A percentile compares a stretch with the other conserved stretches of the same genome.
phyloP scores from a whole-genome alignment of 2,113 vertebrate genomes.

The Albula glossodonta region DNA sequence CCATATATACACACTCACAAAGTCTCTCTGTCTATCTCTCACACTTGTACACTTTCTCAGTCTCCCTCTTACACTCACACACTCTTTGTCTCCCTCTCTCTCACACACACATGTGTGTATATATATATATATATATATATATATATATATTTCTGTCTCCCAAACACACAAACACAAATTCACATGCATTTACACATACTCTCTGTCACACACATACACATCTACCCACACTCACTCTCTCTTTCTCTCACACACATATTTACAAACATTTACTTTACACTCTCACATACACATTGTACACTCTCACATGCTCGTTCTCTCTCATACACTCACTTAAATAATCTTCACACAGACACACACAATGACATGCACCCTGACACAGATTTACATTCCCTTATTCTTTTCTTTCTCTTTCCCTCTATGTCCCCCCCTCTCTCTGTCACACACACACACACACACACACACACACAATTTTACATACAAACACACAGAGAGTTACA shows the following conservation, averaged over 20 bases:
- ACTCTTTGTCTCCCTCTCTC: not conserved
- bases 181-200: too few relatives aligned
- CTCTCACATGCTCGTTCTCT: not conserved
- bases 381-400: not conserved
- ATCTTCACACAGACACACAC: slow-evolving; percentile 21
- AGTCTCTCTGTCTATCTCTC: too few relatives aligned
- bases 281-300: too few relatives aligned
- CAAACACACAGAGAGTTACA: not conserved
- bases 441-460: slow-evolving; percentile 3
- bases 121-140: too few relatives aligned
- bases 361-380: not conserved
- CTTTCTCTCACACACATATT: not conserved
- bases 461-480: slow-evolving; percentile 11
- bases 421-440: not conserved
- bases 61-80: not conserved
- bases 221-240: not conserved
- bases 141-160: too few relatives aligned
- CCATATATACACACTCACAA: too few relatives aligned
- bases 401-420: too few relatives aligned
- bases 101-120: not conserved
- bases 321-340: not conserved
- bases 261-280: too few relatives aligned
- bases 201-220: too few relatives aligned
- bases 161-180: too few relatives aligned
- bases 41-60: not conserved